Evolutionary conservation across 2,888 invertebrate genomes (phyloP).

Genomic region (Pollenia amentaria): DNA sequence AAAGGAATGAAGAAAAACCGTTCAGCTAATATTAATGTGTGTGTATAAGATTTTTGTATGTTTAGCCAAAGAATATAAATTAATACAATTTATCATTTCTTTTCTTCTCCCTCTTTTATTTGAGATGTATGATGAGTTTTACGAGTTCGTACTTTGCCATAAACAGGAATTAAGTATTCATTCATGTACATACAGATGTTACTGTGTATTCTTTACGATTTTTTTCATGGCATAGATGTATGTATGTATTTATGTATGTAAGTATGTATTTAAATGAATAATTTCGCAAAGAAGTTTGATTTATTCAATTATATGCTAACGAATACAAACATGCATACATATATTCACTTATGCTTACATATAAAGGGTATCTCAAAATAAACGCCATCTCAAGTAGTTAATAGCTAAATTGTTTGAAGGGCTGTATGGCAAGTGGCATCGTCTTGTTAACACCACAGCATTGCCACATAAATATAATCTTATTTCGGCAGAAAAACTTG

Average conservation of each 20-base stretch:
- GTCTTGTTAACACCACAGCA: too few species aligned
- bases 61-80: conserved; percentile 77
- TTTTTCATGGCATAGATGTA: too few species aligned
- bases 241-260: too few species aligned
- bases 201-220: background rate
- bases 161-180: conserved; percentile 34
- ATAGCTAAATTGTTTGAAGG: too few species aligned
- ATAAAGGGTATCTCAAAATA: too few species aligned
- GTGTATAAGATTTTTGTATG: conserved; percentile 18
- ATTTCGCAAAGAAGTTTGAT: conserved; percentile 77
- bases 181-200: background rate
- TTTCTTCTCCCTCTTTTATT: conserved; percentile 25
- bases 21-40: conserved; percentile 1
- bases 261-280: conserved; percentile 2
- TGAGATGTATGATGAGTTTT: background rate
- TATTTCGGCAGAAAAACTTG: too few species aligned
- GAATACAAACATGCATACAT: background rate
- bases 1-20: background rate
- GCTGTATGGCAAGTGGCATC: too few species aligned
- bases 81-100: conserved; percentile 82
- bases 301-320: conserved; percentile 80
- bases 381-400: too few species aligned
- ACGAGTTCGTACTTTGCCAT: background rate
- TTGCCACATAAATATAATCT: too few species aligned
- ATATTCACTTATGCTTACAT: background rate